Conservation (phyloP, 2,888 invertebrate species). For the Meteorus cinctellus region DNA sequence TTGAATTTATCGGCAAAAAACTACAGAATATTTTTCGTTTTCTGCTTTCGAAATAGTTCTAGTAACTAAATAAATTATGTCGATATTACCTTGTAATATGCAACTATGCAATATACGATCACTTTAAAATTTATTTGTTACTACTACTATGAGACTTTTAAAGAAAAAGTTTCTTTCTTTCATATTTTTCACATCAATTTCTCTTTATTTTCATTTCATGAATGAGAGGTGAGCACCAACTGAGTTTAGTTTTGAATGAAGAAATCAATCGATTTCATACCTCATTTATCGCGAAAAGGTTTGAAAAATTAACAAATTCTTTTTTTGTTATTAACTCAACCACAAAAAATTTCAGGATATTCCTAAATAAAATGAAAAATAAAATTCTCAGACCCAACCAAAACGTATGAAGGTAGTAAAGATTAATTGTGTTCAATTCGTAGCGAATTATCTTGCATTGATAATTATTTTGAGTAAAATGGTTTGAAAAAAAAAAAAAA, state of each 20-base stretch:
- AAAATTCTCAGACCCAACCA: background rate
- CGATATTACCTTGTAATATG: background rate
- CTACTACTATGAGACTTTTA: background rate
- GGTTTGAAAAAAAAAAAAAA: background rate
- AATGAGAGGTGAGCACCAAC: background rate
- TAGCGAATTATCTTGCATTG: background rate
- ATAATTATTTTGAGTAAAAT: background rate
- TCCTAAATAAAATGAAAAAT: background rate
- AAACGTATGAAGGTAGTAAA: background rate
- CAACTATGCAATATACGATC: background rate
- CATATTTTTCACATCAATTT: background rate
- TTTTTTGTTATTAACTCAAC: background rate
- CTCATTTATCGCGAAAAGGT: background rate
- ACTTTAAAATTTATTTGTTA: background rate
- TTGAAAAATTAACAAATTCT: background rate
- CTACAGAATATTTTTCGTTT: background rate
- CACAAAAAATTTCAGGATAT: background rate
- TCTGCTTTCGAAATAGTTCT: background rate
- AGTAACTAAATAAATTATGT: slow-evolving; percentile 14
- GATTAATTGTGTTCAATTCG: too few species aligned
- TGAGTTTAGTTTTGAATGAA: background rate
- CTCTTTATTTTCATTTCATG: background rate
- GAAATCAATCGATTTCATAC: background rate
- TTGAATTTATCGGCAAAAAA: background rate
- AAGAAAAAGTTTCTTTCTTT: background rate